Conservation (phyloP, 2,797 vertebrate species). For the Chelon labrosus region DNA sequence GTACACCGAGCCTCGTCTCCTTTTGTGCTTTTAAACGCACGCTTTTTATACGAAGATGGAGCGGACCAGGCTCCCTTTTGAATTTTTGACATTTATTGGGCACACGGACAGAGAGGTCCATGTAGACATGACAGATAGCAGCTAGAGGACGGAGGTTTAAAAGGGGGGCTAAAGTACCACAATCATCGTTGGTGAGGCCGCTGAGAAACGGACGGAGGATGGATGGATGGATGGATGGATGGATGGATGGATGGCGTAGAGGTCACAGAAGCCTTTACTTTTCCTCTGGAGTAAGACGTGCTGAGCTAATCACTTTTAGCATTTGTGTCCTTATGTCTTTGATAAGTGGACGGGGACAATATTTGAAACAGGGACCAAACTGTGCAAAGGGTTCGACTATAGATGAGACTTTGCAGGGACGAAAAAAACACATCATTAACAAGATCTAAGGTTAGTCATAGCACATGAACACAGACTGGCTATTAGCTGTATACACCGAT, state of each 20-base stretch:
- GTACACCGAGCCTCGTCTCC: conserved; percentile 34
- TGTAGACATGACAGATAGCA: conserved; percentile 49
- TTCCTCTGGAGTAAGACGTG: conserved; percentile 14
- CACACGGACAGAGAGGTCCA: conserved; percentile 26
- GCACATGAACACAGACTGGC: no score
- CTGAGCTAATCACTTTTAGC: conserved; percentile 55
- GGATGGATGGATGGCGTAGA: conserved; percentile 51
- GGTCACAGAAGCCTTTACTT: conserved; percentile 44
- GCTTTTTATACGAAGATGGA: conserved; percentile 25
- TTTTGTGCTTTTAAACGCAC: conserved; percentile 50
- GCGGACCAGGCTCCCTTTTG: conserved; percentile 38
- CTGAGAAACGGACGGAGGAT: conserved; percentile 31
- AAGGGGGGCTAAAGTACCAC: conserved; percentile 46
- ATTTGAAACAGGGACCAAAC: neutral
- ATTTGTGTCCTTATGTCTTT: conserved; percentile 46
- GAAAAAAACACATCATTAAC: no score
- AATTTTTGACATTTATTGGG: conserved; percentile 63
- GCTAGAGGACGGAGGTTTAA: conserved; percentile 33
- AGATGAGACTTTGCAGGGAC: no score
- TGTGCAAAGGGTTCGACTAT: no score
- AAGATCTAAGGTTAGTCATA: no score
- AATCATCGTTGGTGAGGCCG: conserved; percentile 56
- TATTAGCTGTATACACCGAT: no score
- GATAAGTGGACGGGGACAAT: conserved; percentile 27
- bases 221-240: conserved; percentile 36